These are phyloP conservation scores for Cheilosia scutellata DNA, from an alignment of 2,888 invertebrate genomes.

Conservation along the genomic window DNA sequence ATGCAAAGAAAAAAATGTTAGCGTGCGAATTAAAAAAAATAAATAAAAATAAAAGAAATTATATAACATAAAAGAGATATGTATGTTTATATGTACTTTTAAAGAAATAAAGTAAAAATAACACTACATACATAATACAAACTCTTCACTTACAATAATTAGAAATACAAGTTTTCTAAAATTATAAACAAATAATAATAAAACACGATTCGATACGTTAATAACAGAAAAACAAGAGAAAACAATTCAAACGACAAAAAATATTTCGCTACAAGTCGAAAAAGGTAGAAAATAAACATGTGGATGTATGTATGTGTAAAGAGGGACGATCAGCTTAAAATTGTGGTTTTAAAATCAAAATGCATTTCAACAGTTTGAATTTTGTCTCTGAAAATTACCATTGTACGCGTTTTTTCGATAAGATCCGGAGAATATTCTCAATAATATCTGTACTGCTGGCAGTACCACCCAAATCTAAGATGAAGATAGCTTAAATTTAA, in stretches of 20 bases:
- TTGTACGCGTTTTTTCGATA: slow-evolving; percentile 85
- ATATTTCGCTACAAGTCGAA: slow-evolving; percentile 15
- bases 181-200: slow-evolving; percentile 13
- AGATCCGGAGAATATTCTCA: slow-evolving; percentile 91
- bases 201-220: slow-evolving; percentile 27
- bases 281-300: slow-evolving; percentile 34
- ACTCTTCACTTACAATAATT: slow-evolving; percentile 46
- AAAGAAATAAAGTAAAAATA: slow-evolving; percentile 16
- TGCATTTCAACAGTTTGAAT: slow-evolving; percentile 13
- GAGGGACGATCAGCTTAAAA: slow-evolving; percentile 38
- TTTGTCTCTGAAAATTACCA: slow-evolving; percentile 81
- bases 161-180: slow-evolving; percentile 34
- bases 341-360: slow-evolving; percentile 6
- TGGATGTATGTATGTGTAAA: slow-evolving; percentile 20
- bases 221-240: slow-evolving; percentile 6
- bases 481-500: neutral
- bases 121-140: slow-evolving; percentile 27
- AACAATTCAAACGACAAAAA: slow-evolving; percentile 3
- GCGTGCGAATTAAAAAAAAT: slow-evolving; percentile 5
- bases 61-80: slow-evolving; percentile 13
- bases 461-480: slow-evolving; percentile 90
- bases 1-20: slow-evolving; percentile 1
- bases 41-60: too few species aligned
- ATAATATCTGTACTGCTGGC: slow-evolving; percentile 93
- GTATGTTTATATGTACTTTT: slow-evolving; percentile 17